phyloP scores from a whole-genome alignment of 1,140 invertebrate species.

The Saccostrea echinata region DNA sequence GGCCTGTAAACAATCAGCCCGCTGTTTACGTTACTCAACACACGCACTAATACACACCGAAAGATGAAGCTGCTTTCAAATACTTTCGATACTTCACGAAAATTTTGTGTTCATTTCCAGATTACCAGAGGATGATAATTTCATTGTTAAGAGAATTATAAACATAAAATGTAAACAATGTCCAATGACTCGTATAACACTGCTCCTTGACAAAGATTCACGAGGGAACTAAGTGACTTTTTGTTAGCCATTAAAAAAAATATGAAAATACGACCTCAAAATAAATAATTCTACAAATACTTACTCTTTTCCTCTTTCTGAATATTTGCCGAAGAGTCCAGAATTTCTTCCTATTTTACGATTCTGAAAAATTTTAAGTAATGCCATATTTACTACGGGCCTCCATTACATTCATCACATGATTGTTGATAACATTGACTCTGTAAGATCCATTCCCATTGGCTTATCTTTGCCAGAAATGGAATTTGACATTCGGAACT shows the following conservation, averaged over 20 bases:
- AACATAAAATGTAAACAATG: not conserved
- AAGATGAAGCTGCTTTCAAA: too few species aligned
- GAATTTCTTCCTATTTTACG: constrained; percentile 4
- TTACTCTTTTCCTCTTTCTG: constrained; percentile 14
- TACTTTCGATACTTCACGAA: too few species aligned
- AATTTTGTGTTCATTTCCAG: too few species aligned
- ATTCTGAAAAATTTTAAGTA: constrained; percentile 36
- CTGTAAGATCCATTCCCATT: constrained; percentile 18
- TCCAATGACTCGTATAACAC: not conserved
- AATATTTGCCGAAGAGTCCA: not conserved
- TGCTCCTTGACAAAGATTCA: not conserved
- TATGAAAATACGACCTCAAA: not conserved
- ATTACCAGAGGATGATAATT: too few species aligned
- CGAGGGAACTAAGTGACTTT: not conserved
- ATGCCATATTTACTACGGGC: not conserved
- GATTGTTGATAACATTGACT: constrained; percentile 6
- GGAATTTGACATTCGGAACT: not conserved
- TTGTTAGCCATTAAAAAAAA: not conserved
- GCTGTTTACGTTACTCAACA: not conserved
- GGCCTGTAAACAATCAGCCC: not conserved
- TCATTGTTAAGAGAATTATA: too few species aligned
- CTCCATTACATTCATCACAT: constrained; percentile 25
- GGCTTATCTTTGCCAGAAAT: constrained; percentile 9
- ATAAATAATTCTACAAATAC: not conserved
- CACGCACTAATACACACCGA: not conserved